Evolutionary conservation across 92 coral and sea anemone genomes (phyloP), one percentile per base, ranked within the genome.

Genomic region (Heliopora coerulea): DNA sequence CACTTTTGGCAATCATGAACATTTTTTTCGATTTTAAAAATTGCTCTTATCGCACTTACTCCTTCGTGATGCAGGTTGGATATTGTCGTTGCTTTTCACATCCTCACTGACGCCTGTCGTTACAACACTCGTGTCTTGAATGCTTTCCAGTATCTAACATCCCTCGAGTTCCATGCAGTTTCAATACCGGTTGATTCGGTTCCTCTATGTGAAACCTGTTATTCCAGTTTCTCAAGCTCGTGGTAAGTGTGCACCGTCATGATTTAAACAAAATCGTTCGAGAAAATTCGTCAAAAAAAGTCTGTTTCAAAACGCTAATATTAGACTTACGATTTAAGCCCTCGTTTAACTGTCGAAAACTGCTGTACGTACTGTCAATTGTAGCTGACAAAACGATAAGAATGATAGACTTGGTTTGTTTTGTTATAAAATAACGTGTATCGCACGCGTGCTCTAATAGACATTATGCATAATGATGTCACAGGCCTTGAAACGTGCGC

Each of bases 71-170:
- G 20, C 56, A 88, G 93, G 93, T 69, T 93, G 39, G 96, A 93
- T 24, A 82, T 90, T 0, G 88, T 90, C 34, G 85, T 90, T 59
- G 93, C 98, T 0, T 93, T 93, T 48, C 72, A 83, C 58, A 82
- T 91, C 25, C 89, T 93, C 28, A 84, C 95, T 1, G 91, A 93
- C 46, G 96, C 96, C 13, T 17, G 62, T 33, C 35, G 49, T 23
- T 19, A 31, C 46, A 52, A 35, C 32, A 32, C 27, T 7, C 62
- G 49, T 28, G 77, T 70, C 9, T 20, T 70, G 18, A 41, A 50
- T 8, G 77, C 63, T 11, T 70, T 70, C 18, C 77, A 70, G 42
- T 31, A 32, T 41, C 23, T 70, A 14, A 70, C 54, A 27, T 50
- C 77, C 0, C 28, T 31, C 1, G 49, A 70, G 4, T 70, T 70